Percentiles rank a stretch among this genome's conserved stretches.
phyloP scores from a whole-genome alignment of 2,888 invertebrate species.

The Subacronicta megacephala region DNA sequence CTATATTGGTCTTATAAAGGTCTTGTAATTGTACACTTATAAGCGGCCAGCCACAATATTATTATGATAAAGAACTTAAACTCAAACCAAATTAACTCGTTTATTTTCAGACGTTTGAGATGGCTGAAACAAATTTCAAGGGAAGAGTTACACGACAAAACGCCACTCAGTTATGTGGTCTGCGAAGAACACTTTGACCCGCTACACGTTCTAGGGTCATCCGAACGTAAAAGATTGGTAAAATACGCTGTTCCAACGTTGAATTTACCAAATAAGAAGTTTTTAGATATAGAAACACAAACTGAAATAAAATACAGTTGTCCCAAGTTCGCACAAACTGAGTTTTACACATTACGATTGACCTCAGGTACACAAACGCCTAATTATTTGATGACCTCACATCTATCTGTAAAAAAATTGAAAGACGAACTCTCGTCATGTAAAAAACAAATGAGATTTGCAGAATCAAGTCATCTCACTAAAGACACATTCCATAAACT shows the following conservation, averaged over 20 bases:
- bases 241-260: slow-evolving; percentile 20
- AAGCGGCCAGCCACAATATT: no score
- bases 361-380: slow-evolving; percentile 29
- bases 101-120: slow-evolving; percentile 34
- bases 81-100: not conserved
- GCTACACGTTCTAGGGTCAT: slow-evolving; percentile 11
- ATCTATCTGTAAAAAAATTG: slow-evolving; percentile 31
- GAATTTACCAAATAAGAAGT: slow-evolving; percentile 21
- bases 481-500: slow-evolving; percentile 35
- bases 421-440: slow-evolving; percentile 24
- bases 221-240: slow-evolving; percentile 22
- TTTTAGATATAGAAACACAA: slow-evolving; percentile 21
- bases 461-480: slow-evolving; percentile 18
- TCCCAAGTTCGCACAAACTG: slow-evolving; percentile 35
- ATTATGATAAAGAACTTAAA: no score
- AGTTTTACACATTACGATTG: slow-evolving; percentile 35
- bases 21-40: no score
- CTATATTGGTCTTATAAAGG: no score
- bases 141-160: slow-evolving; percentile 34
- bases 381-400: slow-evolving; percentile 20
- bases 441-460: slow-evolving; percentile 30
- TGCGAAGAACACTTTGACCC: slow-evolving; percentile 43
- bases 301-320: slow-evolving; percentile 29
- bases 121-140: slow-evolving; percentile 38
- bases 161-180: slow-evolving; percentile 23